Conservation (phyloP, 1,140 invertebrate genomes). For the Atta cephalotes region DNA sequence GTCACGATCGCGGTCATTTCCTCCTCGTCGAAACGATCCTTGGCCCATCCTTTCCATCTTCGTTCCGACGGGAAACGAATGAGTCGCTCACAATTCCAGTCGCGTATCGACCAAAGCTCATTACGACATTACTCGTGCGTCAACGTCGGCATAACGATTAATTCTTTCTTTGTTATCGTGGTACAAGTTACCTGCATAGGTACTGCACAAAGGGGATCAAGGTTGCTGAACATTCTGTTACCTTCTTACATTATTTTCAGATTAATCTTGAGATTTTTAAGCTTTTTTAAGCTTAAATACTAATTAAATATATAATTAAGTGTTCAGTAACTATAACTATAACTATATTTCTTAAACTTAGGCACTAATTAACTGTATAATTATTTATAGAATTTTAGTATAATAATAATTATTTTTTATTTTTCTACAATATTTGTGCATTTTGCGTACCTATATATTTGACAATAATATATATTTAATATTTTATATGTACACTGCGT, state of each 20-base stretch:
- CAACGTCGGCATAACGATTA: conserved; percentile 28
- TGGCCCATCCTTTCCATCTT: background rate
- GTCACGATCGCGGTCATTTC: conserved; percentile 57
- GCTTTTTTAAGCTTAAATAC: background rate
- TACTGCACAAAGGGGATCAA: background rate
- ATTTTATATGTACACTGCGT: background rate
- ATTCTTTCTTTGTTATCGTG: background rate
- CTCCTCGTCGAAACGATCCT: conserved; percentile 8
- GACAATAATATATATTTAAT: conserved; percentile 4
- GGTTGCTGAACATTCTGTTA: background rate
- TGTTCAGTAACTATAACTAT: too few relatives aligned
- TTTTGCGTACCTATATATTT: background rate
- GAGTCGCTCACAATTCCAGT: conserved; percentile 52
- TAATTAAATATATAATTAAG: background rate
- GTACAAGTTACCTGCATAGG: background rate
- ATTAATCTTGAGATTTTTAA: background rate
- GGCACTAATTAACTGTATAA: background rate
- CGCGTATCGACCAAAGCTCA: conserved; percentile 57
- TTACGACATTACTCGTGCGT: conserved; percentile 69
- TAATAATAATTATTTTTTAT: background rate
- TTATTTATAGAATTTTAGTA: background rate
- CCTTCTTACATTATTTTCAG: background rate
- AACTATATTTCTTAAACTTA: too few relatives aligned
- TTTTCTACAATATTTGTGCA: background rate
- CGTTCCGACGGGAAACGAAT: background rate